Base-by-base conservation (phyloP, 2,797 vertebrate genomes). In the Acanthiza pusilla region DNA sequence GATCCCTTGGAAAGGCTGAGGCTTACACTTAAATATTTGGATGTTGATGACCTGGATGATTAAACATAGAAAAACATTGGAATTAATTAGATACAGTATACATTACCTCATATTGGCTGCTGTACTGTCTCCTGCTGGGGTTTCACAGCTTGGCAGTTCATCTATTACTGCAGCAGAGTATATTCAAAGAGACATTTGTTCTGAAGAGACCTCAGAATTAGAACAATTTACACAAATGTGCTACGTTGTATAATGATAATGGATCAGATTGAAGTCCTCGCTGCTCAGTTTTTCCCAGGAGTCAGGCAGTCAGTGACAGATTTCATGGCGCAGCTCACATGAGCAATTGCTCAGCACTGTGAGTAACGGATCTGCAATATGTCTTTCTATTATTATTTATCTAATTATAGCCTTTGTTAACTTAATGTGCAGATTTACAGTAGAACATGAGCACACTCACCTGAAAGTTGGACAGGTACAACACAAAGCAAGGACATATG, bases 311-410 rank as follows among this genome's bases (percentile, higher is more conserved):
- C 11, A 4, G 57, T 93, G 94, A 63, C 17, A 57, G 89, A 79
- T 91, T 93, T 78, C 48, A 71, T 32, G 43, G 40, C 84, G 63
- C 20, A 70, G 57, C 48, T 91, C 63, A 63, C 65, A 86, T 81
- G 80, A 96, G 70, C 80, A 95, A 92, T 86, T 89, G 66, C 83
- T 91, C 85, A 82, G 30, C 63, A 71, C 67, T 67, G 20, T 95
- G 91, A 95, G 71, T 89, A 95, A 94, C 71, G 29, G 42, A 79
- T 53, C 57, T 86, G 61, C 74, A 94, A 88, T 87, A 86, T 90
- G 67, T 62, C 55, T 74, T 85, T 70, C 55, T 82, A n/a, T 79
- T 91, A 75, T 86, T 91, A 60, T 90, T 92, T 76, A 9, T 67
- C 76, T 91, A 84, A 79, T 89, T 78, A 82, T 79, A 94, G 67